phyloP scores from a whole-genome alignment of 2,113 vertebrate genomes.

The Gila orcuttii region DNA sequence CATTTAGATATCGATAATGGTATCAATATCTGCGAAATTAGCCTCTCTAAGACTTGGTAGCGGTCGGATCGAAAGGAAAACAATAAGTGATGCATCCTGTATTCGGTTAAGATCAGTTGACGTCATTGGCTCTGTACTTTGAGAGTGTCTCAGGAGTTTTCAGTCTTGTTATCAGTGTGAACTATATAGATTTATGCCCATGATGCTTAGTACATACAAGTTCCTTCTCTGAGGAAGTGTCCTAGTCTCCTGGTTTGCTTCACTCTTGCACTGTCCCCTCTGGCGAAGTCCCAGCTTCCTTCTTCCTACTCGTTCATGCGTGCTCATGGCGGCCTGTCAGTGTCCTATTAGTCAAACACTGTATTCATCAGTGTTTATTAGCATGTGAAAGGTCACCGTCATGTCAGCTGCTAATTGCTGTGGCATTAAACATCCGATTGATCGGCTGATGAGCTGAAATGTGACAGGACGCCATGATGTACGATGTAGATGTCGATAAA shows the following conservation, averaged over 20 bases:
- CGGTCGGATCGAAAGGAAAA: background rate
- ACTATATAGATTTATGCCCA: background rate
- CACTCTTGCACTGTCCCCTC: background rate
- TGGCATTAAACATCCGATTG: background rate
- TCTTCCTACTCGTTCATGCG: background rate
- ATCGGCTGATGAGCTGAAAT: background rate
- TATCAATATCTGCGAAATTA: background rate
- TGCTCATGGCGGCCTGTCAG: background rate
- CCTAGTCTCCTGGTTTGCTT: background rate
- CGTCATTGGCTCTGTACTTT: background rate
- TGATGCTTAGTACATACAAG: background rate
- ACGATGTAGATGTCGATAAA: background rate
- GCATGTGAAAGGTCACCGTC: conserved; percentile 18
- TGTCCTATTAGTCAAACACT: conserved; percentile 18
- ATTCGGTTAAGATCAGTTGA: background rate
- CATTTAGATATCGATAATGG: background rate
- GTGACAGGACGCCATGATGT: background rate
- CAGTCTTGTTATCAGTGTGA: background rate
- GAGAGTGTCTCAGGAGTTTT: conserved; percentile 1
- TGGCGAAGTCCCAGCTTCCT: background rate
- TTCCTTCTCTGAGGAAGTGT: background rate
- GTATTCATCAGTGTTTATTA: conserved; percentile 1
- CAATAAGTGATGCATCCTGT: background rate
- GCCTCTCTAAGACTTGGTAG: background rate
- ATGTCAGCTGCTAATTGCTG: conserved; percentile 11